phyloP scores from a whole-genome alignment of 2,113 vertebrate genomes.

The Osmerus mordax region DNA sequence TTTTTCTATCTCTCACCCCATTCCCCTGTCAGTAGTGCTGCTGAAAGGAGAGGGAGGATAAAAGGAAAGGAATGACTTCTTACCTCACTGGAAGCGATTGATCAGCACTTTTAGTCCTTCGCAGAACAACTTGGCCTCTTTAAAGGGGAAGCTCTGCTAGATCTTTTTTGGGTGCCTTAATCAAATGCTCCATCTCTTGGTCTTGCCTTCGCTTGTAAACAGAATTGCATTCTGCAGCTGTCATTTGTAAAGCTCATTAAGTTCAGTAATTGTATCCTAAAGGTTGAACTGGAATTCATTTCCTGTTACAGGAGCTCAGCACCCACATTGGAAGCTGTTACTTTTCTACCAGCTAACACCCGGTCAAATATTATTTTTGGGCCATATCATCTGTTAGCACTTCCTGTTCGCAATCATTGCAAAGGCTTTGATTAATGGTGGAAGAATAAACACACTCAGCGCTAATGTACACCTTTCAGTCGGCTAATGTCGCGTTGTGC shows the following conservation, averaged over 20 bases:
- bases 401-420: conserved; percentile 55
- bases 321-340: neutral
- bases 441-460: conserved; percentile 65
- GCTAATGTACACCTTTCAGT: conserved; percentile 53
- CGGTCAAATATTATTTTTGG: conserved; percentile 8
- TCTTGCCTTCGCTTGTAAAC: neutral
- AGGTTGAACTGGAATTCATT: too few relatives aligned
- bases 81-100: conserved; percentile 60
- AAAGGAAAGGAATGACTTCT: conserved; percentile 64
- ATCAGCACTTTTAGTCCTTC: conserved; percentile 63
- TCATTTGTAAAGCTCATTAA: too few relatives aligned
- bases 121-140: conserved; percentile 33
- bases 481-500: conserved; percentile 47
- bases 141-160: conserved; percentile 30
- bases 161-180: conserved; percentile 29
- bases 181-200: conserved; percentile 4
- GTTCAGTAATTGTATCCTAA: too few relatives aligned
- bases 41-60: conserved; percentile 51
- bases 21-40: conserved; percentile 43
- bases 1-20: conserved; percentile 44
- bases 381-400: conserved; percentile 43
- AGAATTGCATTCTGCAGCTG: too few relatives aligned
- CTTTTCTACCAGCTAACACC: conserved; percentile 40
- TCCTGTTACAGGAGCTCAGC: too few relatives aligned
- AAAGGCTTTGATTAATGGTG: conserved; percentile 66